Conservation (phyloP, 35 echinoderm and acorn worm species). For the Lytechinus variegatus region DNA sequence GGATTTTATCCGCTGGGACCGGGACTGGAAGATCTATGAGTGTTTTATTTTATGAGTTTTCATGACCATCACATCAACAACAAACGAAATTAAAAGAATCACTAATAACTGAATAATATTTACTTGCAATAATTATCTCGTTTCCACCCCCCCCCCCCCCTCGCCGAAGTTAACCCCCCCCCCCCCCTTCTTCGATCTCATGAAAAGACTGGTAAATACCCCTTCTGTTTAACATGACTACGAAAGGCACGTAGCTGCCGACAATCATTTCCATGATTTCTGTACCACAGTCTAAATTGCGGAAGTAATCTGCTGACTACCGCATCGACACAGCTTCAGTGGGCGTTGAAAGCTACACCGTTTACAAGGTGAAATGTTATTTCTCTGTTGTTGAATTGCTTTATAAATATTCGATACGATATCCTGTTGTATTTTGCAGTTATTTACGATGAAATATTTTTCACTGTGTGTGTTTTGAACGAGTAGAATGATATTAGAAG, state of each 20-base stretch:
- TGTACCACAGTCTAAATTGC: not conserved
- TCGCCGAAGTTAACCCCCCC: no score
- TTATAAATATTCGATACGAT: not conserved
- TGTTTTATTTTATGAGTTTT: no score
- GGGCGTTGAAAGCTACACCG: constrained; percentile 1
- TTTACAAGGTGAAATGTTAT: not conserved
- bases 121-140: no score
- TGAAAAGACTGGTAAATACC: not conserved
- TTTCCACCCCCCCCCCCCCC: no score
- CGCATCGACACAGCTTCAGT: not conserved
- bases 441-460: not conserved
- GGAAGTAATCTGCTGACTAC: not conserved
- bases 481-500: no score
- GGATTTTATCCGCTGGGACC: no score
- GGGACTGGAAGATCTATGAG: no score
- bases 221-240: not conserved
- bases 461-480: not conserved
- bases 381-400: not conserved
- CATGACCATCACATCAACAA: no score
- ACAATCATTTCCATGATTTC: not conserved
- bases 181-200: no score
- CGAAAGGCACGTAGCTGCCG: not conserved
- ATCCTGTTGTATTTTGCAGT: not conserved
- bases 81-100: no score
- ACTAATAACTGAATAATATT: no score